phyloP scores from a whole-genome alignment of 2,113 vertebrate species.

The Protobothrops mucrosquamatus region DNA sequence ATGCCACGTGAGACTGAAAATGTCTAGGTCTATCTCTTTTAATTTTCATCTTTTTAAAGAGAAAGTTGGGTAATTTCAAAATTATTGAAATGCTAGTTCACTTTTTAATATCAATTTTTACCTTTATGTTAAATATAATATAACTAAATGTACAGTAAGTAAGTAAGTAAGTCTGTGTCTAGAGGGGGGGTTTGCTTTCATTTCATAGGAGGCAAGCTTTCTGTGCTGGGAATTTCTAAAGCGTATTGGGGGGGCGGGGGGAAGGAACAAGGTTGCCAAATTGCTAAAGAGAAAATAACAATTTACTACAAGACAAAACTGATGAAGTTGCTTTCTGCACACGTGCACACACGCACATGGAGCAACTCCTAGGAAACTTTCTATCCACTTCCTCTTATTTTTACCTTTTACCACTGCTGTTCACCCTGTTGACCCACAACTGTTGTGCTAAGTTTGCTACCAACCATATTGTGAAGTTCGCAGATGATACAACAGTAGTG shows the following conservation, averaged over 20 bases:
- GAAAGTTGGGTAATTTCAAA: conserved; percentile 61
- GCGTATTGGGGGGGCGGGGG: not conserved
- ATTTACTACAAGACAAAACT: not conserved
- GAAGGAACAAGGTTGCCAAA: not conserved
- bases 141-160: conserved; percentile 6
- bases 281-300: not conserved
- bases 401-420: not conserved
- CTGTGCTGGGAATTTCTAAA: not conserved
- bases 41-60: not conserved
- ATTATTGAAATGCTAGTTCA: conserved; percentile 51
- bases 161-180: not conserved
- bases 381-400: not conserved
- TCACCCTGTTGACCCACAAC: too few species aligned
- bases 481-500: too few species aligned
- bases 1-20: conserved; percentile 63
- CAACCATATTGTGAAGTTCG: too few species aligned
- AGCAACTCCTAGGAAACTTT: not conserved
- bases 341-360: too few species aligned
- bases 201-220: not conserved
- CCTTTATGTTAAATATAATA: not conserved
- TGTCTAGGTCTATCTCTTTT: conserved; percentile 56
- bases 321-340: not conserved
- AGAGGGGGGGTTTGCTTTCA: not conserved
- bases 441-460: too few species aligned
- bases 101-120: not conserved